These are phyloP conservation scores for Drosophila cardini DNA, from an alignment of 1,140 invertebrate genomes.

Conservation along the genomic window DNA sequence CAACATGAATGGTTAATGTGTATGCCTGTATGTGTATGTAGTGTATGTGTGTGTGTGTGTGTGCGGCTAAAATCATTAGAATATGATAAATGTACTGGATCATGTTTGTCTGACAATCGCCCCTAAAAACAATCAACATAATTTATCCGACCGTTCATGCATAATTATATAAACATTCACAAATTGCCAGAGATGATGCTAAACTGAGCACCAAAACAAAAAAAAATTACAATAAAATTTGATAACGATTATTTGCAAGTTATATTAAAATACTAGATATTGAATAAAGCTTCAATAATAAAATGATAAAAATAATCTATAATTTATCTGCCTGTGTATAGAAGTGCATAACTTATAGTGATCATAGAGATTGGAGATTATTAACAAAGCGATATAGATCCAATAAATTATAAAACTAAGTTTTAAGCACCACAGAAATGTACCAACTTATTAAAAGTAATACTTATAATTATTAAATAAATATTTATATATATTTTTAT, in stretches of 20 bases:
- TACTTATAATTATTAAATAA: too few relatives aligned
- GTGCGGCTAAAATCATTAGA: conserved; percentile 61
- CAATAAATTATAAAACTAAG: too few relatives aligned
- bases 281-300: neutral
- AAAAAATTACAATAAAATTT: neutral
- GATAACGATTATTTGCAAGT: conserved; percentile 22
- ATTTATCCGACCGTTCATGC: conserved; percentile 36
- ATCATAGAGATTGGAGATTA: too few relatives aligned
- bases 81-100: conserved; percentile 68
- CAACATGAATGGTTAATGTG: conserved; percentile 21
- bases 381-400: too few relatives aligned
- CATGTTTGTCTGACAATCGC: conserved; percentile 54
- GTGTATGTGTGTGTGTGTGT: neutral
- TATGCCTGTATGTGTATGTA: neutral
- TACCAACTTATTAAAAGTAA: too few relatives aligned
- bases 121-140: conserved; percentile 34
- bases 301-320: neutral
- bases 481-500: too few relatives aligned
- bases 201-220: conserved; percentile 19
- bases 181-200: conserved; percentile 40
- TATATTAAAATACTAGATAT: conserved; percentile 11
- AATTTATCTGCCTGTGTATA: neutral
- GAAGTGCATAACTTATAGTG: too few relatives aligned
- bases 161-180: conserved; percentile 43
- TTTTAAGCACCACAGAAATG: too few relatives aligned